Base-by-base conservation (phyloP, 1,140 invertebrate genomes). In the Panonychus citri region DNA sequence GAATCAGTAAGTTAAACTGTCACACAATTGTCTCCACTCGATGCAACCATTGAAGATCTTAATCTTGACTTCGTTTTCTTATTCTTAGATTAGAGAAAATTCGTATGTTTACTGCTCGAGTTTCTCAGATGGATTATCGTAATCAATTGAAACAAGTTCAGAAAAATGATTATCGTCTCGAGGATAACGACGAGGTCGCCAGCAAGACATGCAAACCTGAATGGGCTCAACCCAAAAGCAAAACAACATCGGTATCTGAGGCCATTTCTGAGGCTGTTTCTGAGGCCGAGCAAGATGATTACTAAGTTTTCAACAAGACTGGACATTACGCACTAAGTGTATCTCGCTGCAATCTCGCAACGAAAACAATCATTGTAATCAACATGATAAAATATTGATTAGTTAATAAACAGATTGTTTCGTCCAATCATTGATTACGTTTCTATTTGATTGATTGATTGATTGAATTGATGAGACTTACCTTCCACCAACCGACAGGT, bases 401-500 rank as follows among this genome's bases (percentile, higher is more conserved):
- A n/a, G n/a, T n/a, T n/a, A n/a, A n/a, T n/a, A n/a, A n/a, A n/a
- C n/a, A n/a, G n/a, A n/a, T n/a, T n/a, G n/a, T n/a, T n/a, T n/a
- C n/a, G n/a, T n/a, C n/a, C n/a, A n/a, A n/a, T n/a, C n/a, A n/a
- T n/a, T n/a, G n/a, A n/a, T n/a, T n/a, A n/a, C n/a, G n/a, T n/a
- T n/a, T n/a, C n/a, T n/a, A n/a, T n/a, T n/a, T n/a, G n/a, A n/a
- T n/a, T n/a, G n/a, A n/a, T n/a, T n/a, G n/a, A n/a, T n/a, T n/a
- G n/a, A n/a, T n/a, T n/a, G n/a, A n/a, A n/a, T n/a, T n/a, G n/a
- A n/a, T n/a, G 26, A 25, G 39, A 65, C 63, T 66, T 65, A 79
- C 69, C 85, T 79, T 5, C 90, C 94, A 54, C 94, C 94, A 24
- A 98, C 86, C 3, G 88, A 81, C 56, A 98, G 78, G 68, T 98